Conservation (phyloP, 1,140 invertebrate species). For the Macrobrachium rosenbergii region DNA sequence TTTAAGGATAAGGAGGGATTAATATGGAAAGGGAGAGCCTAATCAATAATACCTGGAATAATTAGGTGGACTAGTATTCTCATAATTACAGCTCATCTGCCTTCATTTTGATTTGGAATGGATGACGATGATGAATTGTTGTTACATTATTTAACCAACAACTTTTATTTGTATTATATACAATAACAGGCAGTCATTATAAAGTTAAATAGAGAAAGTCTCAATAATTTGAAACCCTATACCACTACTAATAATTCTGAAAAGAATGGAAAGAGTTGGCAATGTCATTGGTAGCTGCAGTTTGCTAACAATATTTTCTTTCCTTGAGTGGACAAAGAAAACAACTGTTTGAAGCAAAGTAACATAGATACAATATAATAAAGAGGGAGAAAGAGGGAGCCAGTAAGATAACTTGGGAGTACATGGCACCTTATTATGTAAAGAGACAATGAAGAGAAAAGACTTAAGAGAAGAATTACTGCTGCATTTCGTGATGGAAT, state of each 20-base stretch:
- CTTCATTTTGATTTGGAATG: slow-evolving; percentile 64
- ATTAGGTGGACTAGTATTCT: slow-evolving; percentile 60
- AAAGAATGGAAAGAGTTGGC: slow-evolving; percentile 64
- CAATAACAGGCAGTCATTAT: slow-evolving; percentile 63
- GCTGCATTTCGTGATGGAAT: neutral
- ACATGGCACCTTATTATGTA: slow-evolving; percentile 63
- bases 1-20: slow-evolving; percentile 50
- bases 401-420: slow-evolving; percentile 64
- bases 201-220: slow-evolving; percentile 61
- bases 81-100: slow-evolving; percentile 61
- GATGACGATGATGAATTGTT: slow-evolving; percentile 62
- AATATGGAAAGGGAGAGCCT: slow-evolving; percentile 59
- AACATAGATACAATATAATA: slow-evolving; percentile 64
- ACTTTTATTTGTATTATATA: slow-evolving; percentile 64
- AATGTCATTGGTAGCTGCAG: slow-evolving; percentile 63
- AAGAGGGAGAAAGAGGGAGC: slow-evolving; percentile 61
- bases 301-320: slow-evolving; percentile 63
- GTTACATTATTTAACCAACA: slow-evolving; percentile 61
- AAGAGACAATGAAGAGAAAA: slow-evolving; percentile 49
- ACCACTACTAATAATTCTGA: slow-evolving; percentile 60
- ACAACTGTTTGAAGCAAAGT: slow-evolving; percentile 62
- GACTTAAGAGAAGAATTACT: slow-evolving; percentile 41
- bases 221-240: slow-evolving; percentile 63
- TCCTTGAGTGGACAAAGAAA: slow-evolving; percentile 61
- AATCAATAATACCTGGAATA: slow-evolving; percentile 60